These are phyloP conservation scores for Propithecus perrieri DNA, from an alignment of 2,797 vertebrate species.

Conservation along the genomic window DNA sequence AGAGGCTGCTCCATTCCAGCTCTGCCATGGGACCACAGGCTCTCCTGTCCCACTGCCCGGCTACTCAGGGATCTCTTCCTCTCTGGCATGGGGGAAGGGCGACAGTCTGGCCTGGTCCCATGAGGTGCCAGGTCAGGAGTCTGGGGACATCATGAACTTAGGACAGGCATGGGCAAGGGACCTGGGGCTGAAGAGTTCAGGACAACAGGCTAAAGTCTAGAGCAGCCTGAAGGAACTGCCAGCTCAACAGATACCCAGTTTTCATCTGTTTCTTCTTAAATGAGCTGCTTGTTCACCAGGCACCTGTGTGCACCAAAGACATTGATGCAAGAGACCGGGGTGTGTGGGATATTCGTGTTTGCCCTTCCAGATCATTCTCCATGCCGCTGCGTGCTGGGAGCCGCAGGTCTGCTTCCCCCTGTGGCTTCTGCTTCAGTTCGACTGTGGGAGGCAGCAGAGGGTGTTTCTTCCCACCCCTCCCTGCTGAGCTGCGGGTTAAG, in stretches of 20 bases:
- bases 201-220: not conserved
- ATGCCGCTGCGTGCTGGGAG: rapidly evolving
- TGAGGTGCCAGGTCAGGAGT: rapidly evolving
- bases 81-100: not conserved
- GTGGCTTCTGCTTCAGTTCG: not conserved
- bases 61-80: too few species aligned
- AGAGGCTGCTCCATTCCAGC: rapidly evolving
- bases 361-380: not conserved
- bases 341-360: not conserved
- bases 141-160: not conserved
- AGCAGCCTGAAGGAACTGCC: not conserved
- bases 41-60: not conserved
- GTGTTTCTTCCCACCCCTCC: not conserved
- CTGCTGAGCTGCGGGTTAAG: not conserved
- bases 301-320: not conserved
- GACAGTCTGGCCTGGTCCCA: not conserved
- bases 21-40: not conserved
- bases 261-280: not conserved
- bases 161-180: not conserved
- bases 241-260: not conserved
- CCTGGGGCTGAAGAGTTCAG: not conserved
- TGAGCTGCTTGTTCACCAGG: not conserved
- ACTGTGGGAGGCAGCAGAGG: not conserved
- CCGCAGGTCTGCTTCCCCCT: not conserved
- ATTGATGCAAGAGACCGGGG: not conserved